Percentiles rank a stretch among this genome's conserved stretches.
Evolutionary conservation across 2,113 vertebrate genomes (phyloP).

Genomic region (Eretmochelys imbricata): DNA sequence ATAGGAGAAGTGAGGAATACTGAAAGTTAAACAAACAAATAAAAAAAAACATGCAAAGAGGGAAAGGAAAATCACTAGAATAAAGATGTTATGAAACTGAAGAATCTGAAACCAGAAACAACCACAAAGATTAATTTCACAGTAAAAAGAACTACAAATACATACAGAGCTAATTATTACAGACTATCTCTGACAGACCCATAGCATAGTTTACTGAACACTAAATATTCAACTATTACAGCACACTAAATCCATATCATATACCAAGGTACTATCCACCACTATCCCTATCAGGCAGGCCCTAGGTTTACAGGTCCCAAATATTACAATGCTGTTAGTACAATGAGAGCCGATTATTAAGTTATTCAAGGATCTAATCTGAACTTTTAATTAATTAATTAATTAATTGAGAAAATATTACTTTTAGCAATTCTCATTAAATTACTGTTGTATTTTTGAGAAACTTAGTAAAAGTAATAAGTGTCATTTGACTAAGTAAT

Average conservation of each 20-base stretch:
- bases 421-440: background rate
- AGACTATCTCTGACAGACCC: accelerated
- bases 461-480: background rate
- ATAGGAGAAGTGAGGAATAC: background rate
- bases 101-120: background rate
- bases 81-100: too few relatives aligned
- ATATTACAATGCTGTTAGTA: background rate
- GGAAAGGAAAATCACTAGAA: too few relatives aligned
- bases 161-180: background rate
- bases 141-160: background rate
- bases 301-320: background rate
- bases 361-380: background rate
- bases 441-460: background rate
- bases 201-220: background rate
- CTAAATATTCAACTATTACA: background rate
- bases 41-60: too few relatives aligned
- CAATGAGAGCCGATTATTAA: background rate
- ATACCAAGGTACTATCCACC: accelerated
- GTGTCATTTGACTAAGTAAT: background rate
- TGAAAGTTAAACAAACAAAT: too few relatives aligned
- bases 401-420: background rate
- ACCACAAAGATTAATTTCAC: background rate
- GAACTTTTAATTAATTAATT: background rate
- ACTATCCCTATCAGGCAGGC: background rate
- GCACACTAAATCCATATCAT: background rate